phyloP scores from a whole-genome alignment of 2,888 invertebrate genomes.

The Toxonevra muliebris region DNA sequence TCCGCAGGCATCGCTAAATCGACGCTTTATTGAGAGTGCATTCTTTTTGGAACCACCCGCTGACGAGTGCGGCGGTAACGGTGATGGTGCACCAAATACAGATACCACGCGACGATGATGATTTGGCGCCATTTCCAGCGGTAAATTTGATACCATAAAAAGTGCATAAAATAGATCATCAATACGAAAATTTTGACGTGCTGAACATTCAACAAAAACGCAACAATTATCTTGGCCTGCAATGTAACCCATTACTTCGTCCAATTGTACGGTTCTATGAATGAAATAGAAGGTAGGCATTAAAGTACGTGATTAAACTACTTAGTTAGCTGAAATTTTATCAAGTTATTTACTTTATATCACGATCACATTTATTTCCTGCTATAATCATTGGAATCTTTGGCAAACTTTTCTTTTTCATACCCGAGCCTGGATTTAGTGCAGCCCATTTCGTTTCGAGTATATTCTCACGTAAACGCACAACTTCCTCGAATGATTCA shows the following conservation, averaged over 20 bases:
- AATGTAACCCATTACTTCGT: constrained; percentile 82
- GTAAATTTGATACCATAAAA: constrained; percentile 83
- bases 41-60: constrained; percentile 76
- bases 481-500: constrained; percentile 85
- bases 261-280: constrained; percentile 76
- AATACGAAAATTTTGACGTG: constrained; percentile 81
- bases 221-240: constrained; percentile 80
- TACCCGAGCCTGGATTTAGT: constrained; percentile 69
- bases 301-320: background rate
- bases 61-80: constrained; percentile 74
- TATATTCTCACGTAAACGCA: constrained; percentile 82
- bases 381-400: constrained; percentile 87
- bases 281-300: background rate
- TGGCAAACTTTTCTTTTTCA: constrained; percentile 72
- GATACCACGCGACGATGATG: constrained; percentile 83
- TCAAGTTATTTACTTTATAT: constrained; percentile 71
- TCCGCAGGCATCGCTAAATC: constrained; percentile 87
- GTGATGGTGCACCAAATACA: constrained; percentile 80
- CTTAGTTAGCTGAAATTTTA: background rate
- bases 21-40: constrained; percentile 81
- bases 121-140: constrained; percentile 89
- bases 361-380: constrained; percentile 87
- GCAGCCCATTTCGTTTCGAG: constrained; percentile 84
- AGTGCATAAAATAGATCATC: constrained; percentile 87
- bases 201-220: constrained; percentile 84